Evolutionary conservation across 2,113 vertebrate species (phyloP).

Genomic region (Columbina picui): DNA sequence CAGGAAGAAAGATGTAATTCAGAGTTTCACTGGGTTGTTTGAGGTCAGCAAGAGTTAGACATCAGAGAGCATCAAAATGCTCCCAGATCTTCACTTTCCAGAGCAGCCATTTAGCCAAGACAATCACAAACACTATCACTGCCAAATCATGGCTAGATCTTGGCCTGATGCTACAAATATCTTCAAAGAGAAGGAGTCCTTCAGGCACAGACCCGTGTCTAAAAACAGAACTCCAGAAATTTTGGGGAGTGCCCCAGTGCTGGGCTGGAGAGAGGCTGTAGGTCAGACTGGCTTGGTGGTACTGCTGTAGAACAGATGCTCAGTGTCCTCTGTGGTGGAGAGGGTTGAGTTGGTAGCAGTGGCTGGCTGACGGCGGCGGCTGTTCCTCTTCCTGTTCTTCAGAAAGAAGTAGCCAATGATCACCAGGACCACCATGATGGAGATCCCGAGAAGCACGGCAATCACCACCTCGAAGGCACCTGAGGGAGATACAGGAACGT

Average conservation of each 20-base stretch:
- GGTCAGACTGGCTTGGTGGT: conserved; percentile 91
- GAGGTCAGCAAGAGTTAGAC: background rate
- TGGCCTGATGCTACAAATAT: conserved; percentile 31
- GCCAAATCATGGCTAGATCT: conserved; percentile 27
- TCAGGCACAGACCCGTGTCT: background rate
- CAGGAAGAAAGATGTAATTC: background rate
- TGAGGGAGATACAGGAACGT: background rate
- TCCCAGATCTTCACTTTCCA: background rate
- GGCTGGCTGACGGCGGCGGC: conserved; percentile 71
- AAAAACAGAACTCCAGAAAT: conserved; percentile 24
- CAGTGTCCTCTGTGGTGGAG: conserved; percentile 81
- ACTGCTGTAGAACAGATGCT: conserved; percentile 88
- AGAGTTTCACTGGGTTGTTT: background rate
- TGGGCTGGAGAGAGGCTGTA: background rate
- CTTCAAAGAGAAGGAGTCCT: conserved; percentile 27
- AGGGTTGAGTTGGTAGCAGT: conserved; percentile 77
- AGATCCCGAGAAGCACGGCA: conserved; percentile 78
- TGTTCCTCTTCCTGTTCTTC: conserved; percentile 77
- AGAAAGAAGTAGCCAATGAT: conserved; percentile 85
- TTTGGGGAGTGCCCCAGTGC: background rate
- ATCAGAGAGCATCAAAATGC: background rate
- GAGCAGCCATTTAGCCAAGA: conserved; percentile 29
- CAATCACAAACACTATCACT: conserved; percentile 2
- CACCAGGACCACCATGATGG: conserved; percentile 80
- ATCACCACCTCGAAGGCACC: conserved; percentile 74